These are phyloP conservation scores for Hydrotaea cyrtoneurina DNA, from an alignment of 2,888 invertebrate genomes.

Conservation along the genomic window DNA sequence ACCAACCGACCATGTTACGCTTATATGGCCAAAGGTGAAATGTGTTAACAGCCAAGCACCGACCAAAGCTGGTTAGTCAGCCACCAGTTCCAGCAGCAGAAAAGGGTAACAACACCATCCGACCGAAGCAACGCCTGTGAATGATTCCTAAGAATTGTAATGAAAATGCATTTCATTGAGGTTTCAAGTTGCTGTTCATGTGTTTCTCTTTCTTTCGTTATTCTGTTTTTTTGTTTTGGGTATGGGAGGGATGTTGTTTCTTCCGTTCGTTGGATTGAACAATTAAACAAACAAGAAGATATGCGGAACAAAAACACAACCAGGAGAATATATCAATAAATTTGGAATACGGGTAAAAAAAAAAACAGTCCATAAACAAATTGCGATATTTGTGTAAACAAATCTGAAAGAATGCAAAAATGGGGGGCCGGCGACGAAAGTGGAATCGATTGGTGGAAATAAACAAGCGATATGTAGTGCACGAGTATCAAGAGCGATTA, in stretches of 20 bases:
- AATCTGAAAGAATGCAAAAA: background rate
- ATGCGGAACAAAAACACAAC: background rate
- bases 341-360: background rate
- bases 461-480: background rate
- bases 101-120: background rate
- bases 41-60: conserved; percentile 18
- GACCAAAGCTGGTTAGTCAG: background rate
- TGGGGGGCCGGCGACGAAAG: background rate
- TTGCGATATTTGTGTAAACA: background rate
- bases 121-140: background rate
- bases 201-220: background rate
- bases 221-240: background rate
- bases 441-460: background rate
- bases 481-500: background rate
- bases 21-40: conserved; percentile 22
- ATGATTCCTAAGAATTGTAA: background rate
- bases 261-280: background rate
- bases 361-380: background rate
- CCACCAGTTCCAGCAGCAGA: background rate
- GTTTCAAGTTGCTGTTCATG: conserved; percentile 16
- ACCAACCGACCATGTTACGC: background rate
- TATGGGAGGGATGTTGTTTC: too few relatives aligned
- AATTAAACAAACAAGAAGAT: background rate
- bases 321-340: background rate
- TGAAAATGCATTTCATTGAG: conserved; percentile 20